Percentiles rank a stretch among this genome's conserved stretches.
Conservation (phyloP, 2,888 invertebrate species). For the Erebia palarica region DNA sequence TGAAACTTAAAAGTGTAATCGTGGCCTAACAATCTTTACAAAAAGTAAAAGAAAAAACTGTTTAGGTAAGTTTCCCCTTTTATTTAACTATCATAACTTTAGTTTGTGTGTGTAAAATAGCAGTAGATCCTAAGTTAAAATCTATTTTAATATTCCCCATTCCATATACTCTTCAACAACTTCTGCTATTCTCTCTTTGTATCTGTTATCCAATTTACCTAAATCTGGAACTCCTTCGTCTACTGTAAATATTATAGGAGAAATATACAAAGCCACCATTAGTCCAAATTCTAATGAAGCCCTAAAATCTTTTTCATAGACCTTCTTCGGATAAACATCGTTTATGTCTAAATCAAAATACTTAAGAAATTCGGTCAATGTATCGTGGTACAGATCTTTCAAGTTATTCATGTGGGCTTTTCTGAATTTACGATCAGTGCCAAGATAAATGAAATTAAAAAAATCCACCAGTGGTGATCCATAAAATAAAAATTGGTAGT, state of each 20-base stretch:
- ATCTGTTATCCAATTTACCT: constrained; percentile 36
- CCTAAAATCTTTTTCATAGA: constrained; percentile 42
- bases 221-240: constrained; percentile 42
- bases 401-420: constrained; percentile 46
- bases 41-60: too few species aligned
- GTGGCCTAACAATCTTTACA: too few species aligned
- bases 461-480: constrained; percentile 48
- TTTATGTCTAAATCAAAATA: constrained; percentile 49
- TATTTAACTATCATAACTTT: too few species aligned
- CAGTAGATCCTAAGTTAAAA: too few species aligned
- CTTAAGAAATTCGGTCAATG: constrained; percentile 45
- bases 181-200: constrained; percentile 42
- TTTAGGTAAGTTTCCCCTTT: too few species aligned
- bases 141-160: constrained; percentile 45
- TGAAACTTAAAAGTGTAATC: too few species aligned
- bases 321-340: constrained; percentile 39
- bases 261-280: constrained; percentile 27
- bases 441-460: constrained; percentile 44
- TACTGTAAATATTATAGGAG: constrained; percentile 40
- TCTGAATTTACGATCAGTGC: constrained; percentile 47
- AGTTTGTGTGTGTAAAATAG: too few species aligned
- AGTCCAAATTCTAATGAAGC: constrained; percentile 42
- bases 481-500: constrained; percentile 47
- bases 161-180: constrained; percentile 49
- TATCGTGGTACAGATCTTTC: constrained; percentile 49